Evolutionary conservation across 2,888 invertebrate species (phyloP), one percentile per base, ranked within the genome.

Genomic region (Nowickia ferox): DNA sequence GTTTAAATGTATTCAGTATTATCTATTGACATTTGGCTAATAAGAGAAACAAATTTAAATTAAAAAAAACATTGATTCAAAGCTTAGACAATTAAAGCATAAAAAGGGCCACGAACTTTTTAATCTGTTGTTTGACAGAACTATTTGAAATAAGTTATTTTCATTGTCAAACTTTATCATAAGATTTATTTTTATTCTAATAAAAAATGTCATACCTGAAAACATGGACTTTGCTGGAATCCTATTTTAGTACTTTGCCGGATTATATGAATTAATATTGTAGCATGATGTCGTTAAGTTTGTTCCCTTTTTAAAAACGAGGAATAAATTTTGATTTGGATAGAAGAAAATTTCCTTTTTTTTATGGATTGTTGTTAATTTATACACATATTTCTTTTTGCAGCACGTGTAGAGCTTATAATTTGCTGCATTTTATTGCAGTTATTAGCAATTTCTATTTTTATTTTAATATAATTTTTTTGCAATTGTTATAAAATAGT

Each of bases 141-240:
- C n/a, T n/a, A n/a, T n/a, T n/a, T n/a, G n/a, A n/a, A n/a, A n/a
- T n/a, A n/a, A n/a, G n/a, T n/a, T n/a, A n/a, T n/a, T n/a, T n/a
- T n/a, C n/a, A n/a, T n/a, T n/a, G n/a, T n/a, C n/a, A n/a, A n/a
- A n/a, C n/a, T 30, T 17, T 40, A 6, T 65, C 0, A 9, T 81
- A 59, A 48, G 6, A 1, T 53, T 55, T 75, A 9, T 53, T 30
- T 22, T 44, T 76, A 11, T 51, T 63, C 15, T 8, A 17, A 19
- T 57, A n/a, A 9, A n/a, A 38, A 46, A 46, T 38, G n/a, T 76
- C 78, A 87, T 89, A 89, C 89, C 89, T 89, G 89, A 87, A 89
- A 89, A 87, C 89, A 89, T 89, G 89, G 89, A 89, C 88, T 89
- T 89, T 89, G 88, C 81, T 87, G 87, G 84, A 89, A 89, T 88